These are phyloP conservation scores for Hofmannophila pseudospretella DNA, from an alignment of 2,888 invertebrate species.

Conservation along the genomic window DNA sequence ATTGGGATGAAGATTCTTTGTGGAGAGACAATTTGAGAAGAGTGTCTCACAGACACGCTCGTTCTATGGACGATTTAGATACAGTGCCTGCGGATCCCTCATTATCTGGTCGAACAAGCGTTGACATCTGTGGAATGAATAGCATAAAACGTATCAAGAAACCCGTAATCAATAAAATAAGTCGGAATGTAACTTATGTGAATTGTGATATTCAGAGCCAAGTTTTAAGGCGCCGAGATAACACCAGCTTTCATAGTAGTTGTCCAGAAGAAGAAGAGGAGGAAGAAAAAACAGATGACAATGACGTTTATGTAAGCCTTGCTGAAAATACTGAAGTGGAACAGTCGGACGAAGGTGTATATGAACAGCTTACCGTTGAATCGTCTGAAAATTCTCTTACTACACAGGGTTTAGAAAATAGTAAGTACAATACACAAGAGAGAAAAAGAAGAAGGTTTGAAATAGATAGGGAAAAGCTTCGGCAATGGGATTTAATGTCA, in stretches of 20 bases:
- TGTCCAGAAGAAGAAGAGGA: conserved; percentile 30
- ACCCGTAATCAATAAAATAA: conserved; percentile 63
- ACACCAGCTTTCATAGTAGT: conserved; percentile 27
- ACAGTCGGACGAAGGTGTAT: conserved; percentile 73
- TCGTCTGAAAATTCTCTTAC: conserved; percentile 30
- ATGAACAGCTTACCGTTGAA: conserved; percentile 75
- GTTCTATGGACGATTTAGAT: conserved; percentile 90
- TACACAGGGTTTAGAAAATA: conserved; percentile 15
- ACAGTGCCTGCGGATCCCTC: conserved; percentile 40
- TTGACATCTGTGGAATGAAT: conserved; percentile 53
- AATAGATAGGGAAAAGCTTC: conserved; percentile 90
- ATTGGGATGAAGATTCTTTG: conserved; percentile 90
- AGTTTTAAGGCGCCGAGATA: conserved; percentile 53
- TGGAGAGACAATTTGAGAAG: conserved; percentile 89
- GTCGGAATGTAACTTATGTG: conserved; percentile 87
- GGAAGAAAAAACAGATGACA: conserved; percentile 58
- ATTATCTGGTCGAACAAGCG: conserved; percentile 33
- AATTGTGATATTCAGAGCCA: conserved; percentile 82
- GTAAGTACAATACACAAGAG: conserved; percentile 18
- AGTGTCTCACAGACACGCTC: conserved; percentile 88
- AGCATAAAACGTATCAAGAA: conserved; percentile 67
- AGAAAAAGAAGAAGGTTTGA: conserved; percentile 71
- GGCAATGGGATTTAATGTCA: conserved; percentile 93
- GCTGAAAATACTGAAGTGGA: conserved; percentile 47
- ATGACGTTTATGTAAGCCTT: conserved; percentile 73